phyloP scores from a whole-genome alignment of 2,797 vertebrate genomes.

The Characodon lateralis region DNA sequence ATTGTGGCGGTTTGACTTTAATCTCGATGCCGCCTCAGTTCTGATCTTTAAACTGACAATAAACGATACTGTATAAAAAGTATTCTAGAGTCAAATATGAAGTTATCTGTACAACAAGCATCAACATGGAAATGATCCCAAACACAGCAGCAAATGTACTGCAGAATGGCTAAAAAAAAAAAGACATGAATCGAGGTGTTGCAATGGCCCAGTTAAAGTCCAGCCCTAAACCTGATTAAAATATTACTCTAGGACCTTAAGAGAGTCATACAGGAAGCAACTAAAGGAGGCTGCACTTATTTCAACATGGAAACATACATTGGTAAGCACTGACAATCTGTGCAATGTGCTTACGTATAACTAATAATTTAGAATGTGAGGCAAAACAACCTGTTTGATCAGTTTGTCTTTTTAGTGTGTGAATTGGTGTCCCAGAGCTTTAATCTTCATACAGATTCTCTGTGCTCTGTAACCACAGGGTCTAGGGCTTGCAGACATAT shows the following conservation, averaged over 20 bases:
- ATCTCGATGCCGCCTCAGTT: too few species aligned
- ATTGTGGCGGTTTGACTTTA: too few species aligned
- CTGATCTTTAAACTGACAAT: too few species aligned
- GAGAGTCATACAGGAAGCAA: too few species aligned
- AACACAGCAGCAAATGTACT: too few species aligned
- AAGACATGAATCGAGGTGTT: background rate
- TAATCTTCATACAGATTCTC: constrained; percentile 76
- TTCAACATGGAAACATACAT: background rate
- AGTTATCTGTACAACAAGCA: background rate
- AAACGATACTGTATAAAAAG: too few species aligned
- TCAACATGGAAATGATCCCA: too few species aligned
- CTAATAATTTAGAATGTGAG: constrained; percentile 36
- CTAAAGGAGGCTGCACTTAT: background rate
- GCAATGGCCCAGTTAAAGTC: background rate
- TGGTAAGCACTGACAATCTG: constrained; percentile 7
- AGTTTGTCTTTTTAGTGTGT: constrained; percentile 47
- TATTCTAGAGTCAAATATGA: background rate
- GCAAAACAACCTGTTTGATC: constrained; percentile 58
- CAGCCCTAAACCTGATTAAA: background rate
- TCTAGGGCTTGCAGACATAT: constrained; percentile 63
- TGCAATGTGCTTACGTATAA: constrained; percentile 27
- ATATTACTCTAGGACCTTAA: too few species aligned
- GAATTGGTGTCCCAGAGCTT: constrained; percentile 53
- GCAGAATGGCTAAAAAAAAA: background rate
- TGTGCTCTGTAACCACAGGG: constrained; percentile 70